Evolutionary conservation across 2,888 invertebrate genomes (phyloP).

Genomic region (Tineola bisselliella): DNA sequence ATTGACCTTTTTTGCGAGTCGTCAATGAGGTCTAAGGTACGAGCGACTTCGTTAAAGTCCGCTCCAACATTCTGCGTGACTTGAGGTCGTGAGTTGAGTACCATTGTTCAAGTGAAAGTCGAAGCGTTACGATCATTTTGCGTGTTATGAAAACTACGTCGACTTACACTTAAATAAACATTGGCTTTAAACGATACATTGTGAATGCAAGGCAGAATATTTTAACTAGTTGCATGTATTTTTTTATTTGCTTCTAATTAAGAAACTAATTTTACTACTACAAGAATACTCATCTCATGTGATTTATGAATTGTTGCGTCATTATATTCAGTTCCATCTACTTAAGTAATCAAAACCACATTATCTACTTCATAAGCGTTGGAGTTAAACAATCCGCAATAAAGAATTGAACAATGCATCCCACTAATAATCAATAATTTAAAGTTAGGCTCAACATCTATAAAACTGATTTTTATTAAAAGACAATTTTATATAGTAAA

Average conservation of each 20-base stretch:
- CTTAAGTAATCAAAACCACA: constrained; percentile 54
- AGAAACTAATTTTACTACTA: background rate
- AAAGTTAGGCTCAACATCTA: background rate
- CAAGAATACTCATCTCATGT: background rate
- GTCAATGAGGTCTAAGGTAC: constrained; percentile 25
- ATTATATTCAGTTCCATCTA: background rate
- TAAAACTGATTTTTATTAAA: constrained; percentile 8
- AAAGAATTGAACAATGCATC: background rate
- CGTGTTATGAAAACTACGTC: constrained; percentile 43
- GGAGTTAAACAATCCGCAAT: background rate
- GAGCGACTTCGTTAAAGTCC: background rate
- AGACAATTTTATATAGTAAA: background rate
- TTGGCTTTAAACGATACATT: background rate
- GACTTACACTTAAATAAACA: background rate
- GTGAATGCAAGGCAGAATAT: background rate
- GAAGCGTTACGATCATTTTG: constrained; percentile 41
- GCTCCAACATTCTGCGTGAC: constrained; percentile 36
- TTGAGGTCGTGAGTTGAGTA: constrained; percentile 31
- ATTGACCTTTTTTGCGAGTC: constrained; percentile 29
- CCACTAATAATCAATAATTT: background rate
- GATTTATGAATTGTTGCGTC: background rate
- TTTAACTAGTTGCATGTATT: background rate
- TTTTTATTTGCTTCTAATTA: background rate
- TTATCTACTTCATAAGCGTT: constrained; percentile 23
- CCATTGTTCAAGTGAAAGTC: constrained; percentile 61